phyloP scores from a whole-genome alignment of 2,797 vertebrate species.

The Semotilus atromaculatus region DNA sequence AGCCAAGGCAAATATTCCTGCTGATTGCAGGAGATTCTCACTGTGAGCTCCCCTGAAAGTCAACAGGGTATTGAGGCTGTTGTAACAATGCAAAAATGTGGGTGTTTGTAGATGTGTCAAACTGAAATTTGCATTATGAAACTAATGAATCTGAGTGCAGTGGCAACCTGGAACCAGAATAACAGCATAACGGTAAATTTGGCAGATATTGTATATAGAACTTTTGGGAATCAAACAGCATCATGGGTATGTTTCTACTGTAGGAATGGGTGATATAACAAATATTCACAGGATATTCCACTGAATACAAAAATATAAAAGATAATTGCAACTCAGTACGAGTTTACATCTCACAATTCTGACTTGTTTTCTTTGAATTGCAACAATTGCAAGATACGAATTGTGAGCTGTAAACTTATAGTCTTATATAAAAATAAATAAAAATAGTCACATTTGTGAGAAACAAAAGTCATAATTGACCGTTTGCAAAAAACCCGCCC shows the following conservation, averaged over 20 bases:
- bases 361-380: neutral
- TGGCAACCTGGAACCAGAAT: neutral
- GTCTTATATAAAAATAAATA: no score
- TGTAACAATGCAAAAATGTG: neutral
- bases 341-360: neutral
- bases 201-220: neutral
- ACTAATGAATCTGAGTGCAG: neutral
- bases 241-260: neutral
- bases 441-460: no score
- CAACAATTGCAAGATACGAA: no score
- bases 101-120: neutral
- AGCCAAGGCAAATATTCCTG: constrained; percentile 42
- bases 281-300: neutral
- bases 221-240: neutral
- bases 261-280: neutral
- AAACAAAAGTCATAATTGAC: no score
- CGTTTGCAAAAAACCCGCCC: no score
- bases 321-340: no score
- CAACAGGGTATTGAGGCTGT: constrained; percentile 11
- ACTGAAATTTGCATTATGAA: neutral
- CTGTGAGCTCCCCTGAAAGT: constrained; percentile 38
- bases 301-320: no score
- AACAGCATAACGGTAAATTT: neutral
- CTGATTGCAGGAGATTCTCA: constrained; percentile 46
- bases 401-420: no score